Conservation (phyloP, 2,888 invertebrate genomes). For the Rhyacophila evoluta region DNA sequence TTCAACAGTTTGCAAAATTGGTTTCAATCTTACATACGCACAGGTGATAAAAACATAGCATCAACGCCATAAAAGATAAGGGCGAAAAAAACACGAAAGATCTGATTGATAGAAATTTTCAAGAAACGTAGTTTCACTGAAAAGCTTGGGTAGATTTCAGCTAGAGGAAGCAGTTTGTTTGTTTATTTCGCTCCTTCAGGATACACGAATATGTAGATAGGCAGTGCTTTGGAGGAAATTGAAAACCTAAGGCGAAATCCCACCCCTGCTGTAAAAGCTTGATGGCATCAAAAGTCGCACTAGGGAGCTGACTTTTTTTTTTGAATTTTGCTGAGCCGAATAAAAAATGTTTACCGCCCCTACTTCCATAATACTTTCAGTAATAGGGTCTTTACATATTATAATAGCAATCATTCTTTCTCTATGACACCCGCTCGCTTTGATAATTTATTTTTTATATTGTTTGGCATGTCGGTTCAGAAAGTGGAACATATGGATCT, state of each 20-base stretch:
- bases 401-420: too few species aligned
- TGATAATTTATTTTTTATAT: too few species aligned
- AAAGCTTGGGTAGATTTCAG: not conserved
- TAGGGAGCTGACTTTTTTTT: too few species aligned
- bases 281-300: conserved; percentile 6
- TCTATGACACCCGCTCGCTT: too few species aligned
- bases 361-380: not conserved
- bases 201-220: not conserved
- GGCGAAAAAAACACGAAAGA: not conserved
- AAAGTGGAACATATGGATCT: too few species aligned
- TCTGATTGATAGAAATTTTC: not conserved
- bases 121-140: not conserved
- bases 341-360: not conserved
- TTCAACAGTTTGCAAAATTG: too few species aligned
- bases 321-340: not conserved
- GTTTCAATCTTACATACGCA: too few species aligned
- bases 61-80: not conserved
- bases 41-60: not conserved
- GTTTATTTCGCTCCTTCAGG: not conserved
- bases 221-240: conserved; percentile 27
- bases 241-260: conserved; percentile 25
- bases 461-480: too few species aligned
- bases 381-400: too few species aligned
- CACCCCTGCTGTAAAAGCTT: conserved; percentile 20
- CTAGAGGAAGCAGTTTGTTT: not conserved